A percentile compares a stretch with the other conserved stretches of the same genome.
Conservation (phyloP, 2,797 vertebrate species). For the Clarias fuscus region DNA sequence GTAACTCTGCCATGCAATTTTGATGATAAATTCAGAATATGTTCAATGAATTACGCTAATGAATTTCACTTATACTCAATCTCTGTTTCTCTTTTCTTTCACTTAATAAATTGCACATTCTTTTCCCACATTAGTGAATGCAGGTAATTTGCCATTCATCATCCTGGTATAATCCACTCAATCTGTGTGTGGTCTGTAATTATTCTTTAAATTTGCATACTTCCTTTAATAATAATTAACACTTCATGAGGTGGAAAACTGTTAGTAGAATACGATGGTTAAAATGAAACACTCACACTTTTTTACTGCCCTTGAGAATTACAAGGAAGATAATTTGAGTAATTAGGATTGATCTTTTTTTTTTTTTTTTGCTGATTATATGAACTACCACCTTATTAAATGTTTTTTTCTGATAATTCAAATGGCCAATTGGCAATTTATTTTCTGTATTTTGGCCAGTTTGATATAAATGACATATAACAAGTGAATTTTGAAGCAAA, state of each 20-base stretch:
- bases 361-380: neutral
- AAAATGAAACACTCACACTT: neutral
- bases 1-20: neutral
- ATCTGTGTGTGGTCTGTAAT: neutral
- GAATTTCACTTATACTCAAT: neutral
- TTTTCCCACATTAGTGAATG: neutral
- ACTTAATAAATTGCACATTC: neutral
- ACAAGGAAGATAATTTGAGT: neutral
- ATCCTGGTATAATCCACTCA: neutral
- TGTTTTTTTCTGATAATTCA: neutral
- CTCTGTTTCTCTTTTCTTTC: neutral
- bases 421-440: neutral
- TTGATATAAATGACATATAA: neutral
- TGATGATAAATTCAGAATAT: neutral
- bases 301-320: slow-evolving; percentile 7
- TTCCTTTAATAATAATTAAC: slow-evolving; percentile 8
- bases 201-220: neutral
- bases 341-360: neutral
- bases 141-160: neutral
- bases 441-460: neutral
- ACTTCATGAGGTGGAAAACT: neutral
- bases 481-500: neutral
- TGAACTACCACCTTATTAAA: neutral
- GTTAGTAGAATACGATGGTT: neutral
- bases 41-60: neutral